Base-by-base conservation (phyloP, 2,888 invertebrate species). In the Zhuqinia jingwanae region DNA sequence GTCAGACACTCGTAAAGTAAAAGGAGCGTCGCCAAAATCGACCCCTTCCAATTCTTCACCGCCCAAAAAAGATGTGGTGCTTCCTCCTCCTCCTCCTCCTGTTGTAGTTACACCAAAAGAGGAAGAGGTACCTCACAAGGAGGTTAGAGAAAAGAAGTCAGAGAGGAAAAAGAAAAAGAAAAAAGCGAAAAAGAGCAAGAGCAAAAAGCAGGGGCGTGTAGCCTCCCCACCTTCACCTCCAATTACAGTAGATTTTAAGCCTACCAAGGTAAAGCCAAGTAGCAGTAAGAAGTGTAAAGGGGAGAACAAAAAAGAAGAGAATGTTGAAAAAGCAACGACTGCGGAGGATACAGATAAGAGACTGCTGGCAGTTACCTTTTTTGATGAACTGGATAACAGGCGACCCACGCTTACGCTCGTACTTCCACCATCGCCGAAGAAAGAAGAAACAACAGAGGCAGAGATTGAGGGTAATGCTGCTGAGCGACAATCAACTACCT, bases 341-440 rank as follows among this genome's bases (percentile, higher is more conserved):
- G 11, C 15, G 68, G 79, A 65, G 13, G 45, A 56, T 3, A 25
- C 45, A 60, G 36, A 27, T 1, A 30, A 76, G 17, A 76, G 20
- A 27, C 76, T 27, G 25, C 76, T 0, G 3, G 15, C 22, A 60
- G 1, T 25, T 56, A 70, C n/a, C 36, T 47, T 45, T 25, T 45
- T 25, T 78, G 77, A 78, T 60, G 76, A 76, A 10, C 36, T 22
- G 15, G 65, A 63, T 15, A 15, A 76, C 6, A 30, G 77, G 25
- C 36, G 65, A 56, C 85, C 85, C n/a, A 85, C 85, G 0, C 73
- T 85, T 17, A 56, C 78, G 13, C 60, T 85, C 42, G 85, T 85
- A 1, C 36, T 42, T 8, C 2, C 56, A 10, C 47, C 25, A 6
- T 85, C 85, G 0, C 85, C 85, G 20, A 79, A 85, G 30, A 36